phyloP scores from a whole-genome alignment of 2,797 vertebrate genomes.

The Hippocampus kuda region DNA sequence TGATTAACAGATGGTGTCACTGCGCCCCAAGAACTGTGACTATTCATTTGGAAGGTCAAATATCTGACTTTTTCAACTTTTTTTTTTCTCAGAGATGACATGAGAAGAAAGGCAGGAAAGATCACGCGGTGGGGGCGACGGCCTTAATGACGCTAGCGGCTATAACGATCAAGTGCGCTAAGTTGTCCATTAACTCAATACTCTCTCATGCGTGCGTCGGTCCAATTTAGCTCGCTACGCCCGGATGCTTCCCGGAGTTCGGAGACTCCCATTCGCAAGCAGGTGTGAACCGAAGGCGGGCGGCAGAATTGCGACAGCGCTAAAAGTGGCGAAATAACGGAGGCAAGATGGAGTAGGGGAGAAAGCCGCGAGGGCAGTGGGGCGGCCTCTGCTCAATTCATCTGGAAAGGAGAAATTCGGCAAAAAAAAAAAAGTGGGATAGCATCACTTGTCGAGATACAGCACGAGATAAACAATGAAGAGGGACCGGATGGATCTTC shows the following conservation, averaged over 20 bases:
- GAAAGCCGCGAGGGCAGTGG: slow-evolving; percentile 14
- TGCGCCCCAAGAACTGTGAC: not conserved
- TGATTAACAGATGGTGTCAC: not conserved
- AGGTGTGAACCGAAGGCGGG: slow-evolving; percentile 28
- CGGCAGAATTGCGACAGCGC: slow-evolving; percentile 20
- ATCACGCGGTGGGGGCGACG: slow-evolving; percentile 22
- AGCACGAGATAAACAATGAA: slow-evolving; percentile 41
- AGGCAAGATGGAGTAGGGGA: slow-evolving; percentile 34
- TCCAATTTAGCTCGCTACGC: slow-evolving; percentile 63
- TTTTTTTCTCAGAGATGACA: not conserved
- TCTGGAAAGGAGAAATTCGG: slow-evolving; percentile 38
- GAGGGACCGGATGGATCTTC: slow-evolving; percentile 53
- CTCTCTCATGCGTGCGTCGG: slow-evolving; percentile 55
- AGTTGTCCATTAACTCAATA: slow-evolving; percentile 63
- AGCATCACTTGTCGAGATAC: slow-evolving; percentile 49
- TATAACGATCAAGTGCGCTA: slow-evolving; percentile 57
- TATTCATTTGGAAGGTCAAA: not conserved
- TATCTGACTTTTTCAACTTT: not conserved
- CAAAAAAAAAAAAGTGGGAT: slow-evolving; percentile 34
- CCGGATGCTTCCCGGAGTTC: slow-evolving; percentile 47
- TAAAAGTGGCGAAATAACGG: slow-evolving; percentile 14
- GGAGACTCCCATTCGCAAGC: slow-evolving; percentile 46
- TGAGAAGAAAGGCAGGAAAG: slow-evolving; percentile 24
- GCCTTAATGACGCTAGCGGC: slow-evolving; percentile 56
- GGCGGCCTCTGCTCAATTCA: slow-evolving; percentile 44